phyloP scores from a whole-genome alignment of 2,797 vertebrate genomes.

The Nannoperca australis region DNA sequence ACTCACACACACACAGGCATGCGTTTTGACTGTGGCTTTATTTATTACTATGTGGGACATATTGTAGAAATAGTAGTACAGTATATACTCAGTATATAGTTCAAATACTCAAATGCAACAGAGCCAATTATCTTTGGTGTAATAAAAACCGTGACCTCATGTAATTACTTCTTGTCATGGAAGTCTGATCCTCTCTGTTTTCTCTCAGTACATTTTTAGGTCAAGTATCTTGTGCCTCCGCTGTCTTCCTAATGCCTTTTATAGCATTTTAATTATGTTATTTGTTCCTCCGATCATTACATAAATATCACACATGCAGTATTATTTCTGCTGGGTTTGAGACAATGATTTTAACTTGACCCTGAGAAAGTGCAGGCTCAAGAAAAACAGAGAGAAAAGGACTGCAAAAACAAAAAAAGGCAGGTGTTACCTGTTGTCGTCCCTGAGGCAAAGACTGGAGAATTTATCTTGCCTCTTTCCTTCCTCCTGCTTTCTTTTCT shows the following conservation, averaged over 20 bases:
- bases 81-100: no score
- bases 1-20: not conserved
- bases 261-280: conserved; percentile 65
- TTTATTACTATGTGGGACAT: conserved; percentile 29
- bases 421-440: conserved; percentile 76
- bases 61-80: conserved; percentile 6
- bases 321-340: conserved; percentile 36
- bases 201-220: conserved; percentile 61
- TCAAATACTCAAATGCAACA: conserved; percentile 13
- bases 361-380: conserved; percentile 65
- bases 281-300: conserved; percentile 51
- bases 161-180: conserved; percentile 60
- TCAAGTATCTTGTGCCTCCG: conserved; percentile 60
- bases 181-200: conserved; percentile 36
- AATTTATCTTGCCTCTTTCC: conserved; percentile 70
- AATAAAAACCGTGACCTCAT: conserved; percentile 41
- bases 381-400: conserved; percentile 56
- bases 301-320: conserved; percentile 34
- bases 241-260: conserved; percentile 54
- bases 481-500: conserved; percentile 56
- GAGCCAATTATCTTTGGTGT: conserved; percentile 49
- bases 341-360: conserved; percentile 52
- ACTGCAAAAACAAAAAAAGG: conserved; percentile 49
- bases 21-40: conserved; percentile 33
- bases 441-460: conserved; percentile 67